These are phyloP conservation scores for Leptinotarsa texana DNA, from an alignment of 1,140 invertebrate genomes.

Conservation along the genomic window DNA sequence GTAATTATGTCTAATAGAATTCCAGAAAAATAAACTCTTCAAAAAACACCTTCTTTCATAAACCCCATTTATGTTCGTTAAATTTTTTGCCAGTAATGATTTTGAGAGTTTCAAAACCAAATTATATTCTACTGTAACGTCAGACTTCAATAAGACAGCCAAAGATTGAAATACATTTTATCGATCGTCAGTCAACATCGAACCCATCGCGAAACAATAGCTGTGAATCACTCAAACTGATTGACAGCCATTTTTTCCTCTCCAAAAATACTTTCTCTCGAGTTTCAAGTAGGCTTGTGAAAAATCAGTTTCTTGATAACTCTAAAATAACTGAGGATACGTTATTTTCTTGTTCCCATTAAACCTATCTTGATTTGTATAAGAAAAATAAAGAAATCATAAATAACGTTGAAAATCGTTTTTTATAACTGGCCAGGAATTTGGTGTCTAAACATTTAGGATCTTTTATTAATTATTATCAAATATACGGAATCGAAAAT, in stretches of 20 bases:
- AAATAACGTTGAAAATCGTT: conserved; percentile 16
- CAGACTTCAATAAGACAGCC: too few species aligned
- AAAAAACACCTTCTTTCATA: too few species aligned
- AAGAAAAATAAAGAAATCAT: conserved; percentile 24
- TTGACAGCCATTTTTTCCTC: not conserved
- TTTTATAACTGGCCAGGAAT: conserved; percentile 23
- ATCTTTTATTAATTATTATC: conserved; percentile 26
- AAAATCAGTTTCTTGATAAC: conserved; percentile 1
- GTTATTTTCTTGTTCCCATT: conserved; percentile 8
- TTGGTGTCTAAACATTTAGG: conserved; percentile 25
- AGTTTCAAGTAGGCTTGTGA: conserved; percentile 5
- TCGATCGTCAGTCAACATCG: too few species aligned
- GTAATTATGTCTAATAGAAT: too few species aligned
- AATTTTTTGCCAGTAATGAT: too few species aligned
- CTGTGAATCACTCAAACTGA: not conserved
- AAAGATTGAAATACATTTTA: too few species aligned
- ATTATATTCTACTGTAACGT: too few species aligned
- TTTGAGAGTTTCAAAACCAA: too few species aligned
- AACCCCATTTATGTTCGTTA: too few species aligned
- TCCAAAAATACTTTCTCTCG: not conserved
- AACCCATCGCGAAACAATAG: not conserved
- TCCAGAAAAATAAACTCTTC: too few species aligned
- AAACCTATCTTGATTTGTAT: conserved; percentile 21
- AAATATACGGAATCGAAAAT: conserved; percentile 25
- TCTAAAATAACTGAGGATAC: conserved; percentile 1